A percentile compares a stretch with the other conserved stretches of the same genome.
These are phyloP conservation scores for Hydrolagus affinis DNA, from an alignment of 2,113 vertebrate species.

Conservation along the genomic window DNA sequence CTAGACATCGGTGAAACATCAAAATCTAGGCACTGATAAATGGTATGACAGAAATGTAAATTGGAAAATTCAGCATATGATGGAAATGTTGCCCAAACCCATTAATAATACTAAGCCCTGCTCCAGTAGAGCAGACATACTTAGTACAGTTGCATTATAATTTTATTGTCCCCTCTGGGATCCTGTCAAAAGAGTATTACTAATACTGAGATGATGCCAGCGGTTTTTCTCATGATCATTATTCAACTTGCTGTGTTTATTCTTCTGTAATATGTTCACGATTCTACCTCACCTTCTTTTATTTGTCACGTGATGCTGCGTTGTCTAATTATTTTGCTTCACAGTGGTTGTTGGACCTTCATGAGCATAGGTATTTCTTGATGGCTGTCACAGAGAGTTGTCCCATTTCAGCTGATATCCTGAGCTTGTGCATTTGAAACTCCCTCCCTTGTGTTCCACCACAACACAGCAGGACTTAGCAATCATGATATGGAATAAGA, in stretches of 20 bases:
- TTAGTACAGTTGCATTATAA: conserved; percentile 24
- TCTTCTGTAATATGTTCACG: not conserved
- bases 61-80: conserved; percentile 22
- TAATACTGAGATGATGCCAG: conserved; percentile 17
- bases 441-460: not conserved
- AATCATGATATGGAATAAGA: not conserved
- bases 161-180: conserved; percentile 24
- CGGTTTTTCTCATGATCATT: not conserved
- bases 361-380: not conserved
- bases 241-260: conserved; percentile 24
- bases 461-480: not conserved
- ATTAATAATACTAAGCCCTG: conserved; percentile 20
- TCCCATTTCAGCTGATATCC: not conserved
- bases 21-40: conserved; percentile 27
- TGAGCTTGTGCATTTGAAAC: not conserved
- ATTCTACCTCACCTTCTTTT: too few relatives aligned
- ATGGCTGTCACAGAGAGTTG: not conserved
- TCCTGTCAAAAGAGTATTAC: conserved; percentile 20
- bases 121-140: conserved; percentile 22
- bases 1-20: conserved; percentile 18
- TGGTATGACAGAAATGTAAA: conserved; percentile 26
- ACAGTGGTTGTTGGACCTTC: not conserved
- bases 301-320: too few relatives aligned
- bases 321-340: not conserved
- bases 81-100: conserved; percentile 10